These are phyloP conservation scores for Hypomesus transpacificus DNA, from an alignment of 2,113 vertebrate genomes.

Conservation along the genomic window DNA sequence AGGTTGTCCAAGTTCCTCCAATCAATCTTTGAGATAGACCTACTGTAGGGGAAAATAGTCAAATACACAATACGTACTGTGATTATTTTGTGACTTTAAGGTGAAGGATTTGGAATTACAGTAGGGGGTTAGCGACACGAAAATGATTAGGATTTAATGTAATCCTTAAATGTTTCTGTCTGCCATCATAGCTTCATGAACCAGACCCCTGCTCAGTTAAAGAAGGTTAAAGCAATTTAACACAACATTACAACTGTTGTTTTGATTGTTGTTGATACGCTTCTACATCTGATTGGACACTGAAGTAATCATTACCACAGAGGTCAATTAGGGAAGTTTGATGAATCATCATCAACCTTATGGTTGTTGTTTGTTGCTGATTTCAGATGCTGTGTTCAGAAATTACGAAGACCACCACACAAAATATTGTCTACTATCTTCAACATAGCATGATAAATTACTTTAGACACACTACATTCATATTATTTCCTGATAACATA, in stretches of 20 bases:
- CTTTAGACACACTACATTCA: background rate
- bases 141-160: too few species aligned
- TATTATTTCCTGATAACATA: conserved; percentile 17
- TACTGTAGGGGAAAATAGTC: too few species aligned
- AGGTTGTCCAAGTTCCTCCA: too few species aligned
- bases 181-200: background rate
- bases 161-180: too few species aligned
- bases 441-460: background rate
- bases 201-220: background rate
- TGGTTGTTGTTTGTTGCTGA: background rate
- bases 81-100: too few species aligned
- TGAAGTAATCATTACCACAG: background rate
- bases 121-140: too few species aligned
- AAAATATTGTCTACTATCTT: background rate
- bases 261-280: too few species aligned
- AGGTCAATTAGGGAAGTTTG: background rate
- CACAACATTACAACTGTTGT: too few species aligned
- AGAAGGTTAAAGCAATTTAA: background rate
- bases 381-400: background rate
- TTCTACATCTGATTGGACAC: background rate
- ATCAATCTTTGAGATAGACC: too few species aligned
- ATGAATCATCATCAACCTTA: background rate
- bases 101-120: too few species aligned
- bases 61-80: too few species aligned
- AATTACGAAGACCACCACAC: background rate